A percentile compares a stretch with the other conserved stretches of the same genome.
These are phyloP conservation scores for Myathropa florea DNA, from an alignment of 2,888 invertebrate genomes.

Conservation along the genomic window DNA sequence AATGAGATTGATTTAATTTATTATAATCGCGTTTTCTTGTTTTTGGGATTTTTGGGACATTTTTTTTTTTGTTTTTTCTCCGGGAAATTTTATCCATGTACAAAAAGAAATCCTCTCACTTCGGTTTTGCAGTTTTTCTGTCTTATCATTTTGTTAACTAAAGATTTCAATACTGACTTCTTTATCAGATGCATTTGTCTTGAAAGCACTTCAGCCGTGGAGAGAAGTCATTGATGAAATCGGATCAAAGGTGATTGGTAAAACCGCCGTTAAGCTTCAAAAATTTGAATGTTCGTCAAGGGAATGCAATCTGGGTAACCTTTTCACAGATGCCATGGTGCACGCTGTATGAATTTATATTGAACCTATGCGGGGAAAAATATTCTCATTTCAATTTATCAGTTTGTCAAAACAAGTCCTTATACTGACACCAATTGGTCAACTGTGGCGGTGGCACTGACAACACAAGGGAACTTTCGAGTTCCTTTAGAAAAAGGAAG, in stretches of 20 bases:
- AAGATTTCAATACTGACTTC: neutral
- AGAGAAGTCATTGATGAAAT: conserved; percentile 82
- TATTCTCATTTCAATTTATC: neutral
- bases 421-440: conserved; percentile 82
- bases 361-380: neutral
- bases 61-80: too few species aligned
- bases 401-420: conserved; percentile 45
- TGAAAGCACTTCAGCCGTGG: conserved; percentile 83
- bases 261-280: conserved; percentile 82
- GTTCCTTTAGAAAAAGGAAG: conserved; percentile 84
- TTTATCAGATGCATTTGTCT: conserved; percentile 75
- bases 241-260: conserved; percentile 82
- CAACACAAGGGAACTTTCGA: conserved; percentile 86
- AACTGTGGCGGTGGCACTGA: conserved; percentile 84
- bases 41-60: too few species aligned
- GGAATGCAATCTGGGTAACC: conserved; percentile 64
- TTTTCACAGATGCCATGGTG: conserved; percentile 65
- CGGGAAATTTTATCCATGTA: too few species aligned
- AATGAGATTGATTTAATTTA: neutral
- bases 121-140: neutral
- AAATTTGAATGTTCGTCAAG: conserved; percentile 82
- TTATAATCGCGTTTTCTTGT: too few species aligned
- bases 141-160: neutral
- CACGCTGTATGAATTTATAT: conserved; percentile 39
- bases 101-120: neutral